phyloP scores from a whole-genome alignment of 2,113 vertebrate species.

The Sinosuthora webbiana region DNA sequence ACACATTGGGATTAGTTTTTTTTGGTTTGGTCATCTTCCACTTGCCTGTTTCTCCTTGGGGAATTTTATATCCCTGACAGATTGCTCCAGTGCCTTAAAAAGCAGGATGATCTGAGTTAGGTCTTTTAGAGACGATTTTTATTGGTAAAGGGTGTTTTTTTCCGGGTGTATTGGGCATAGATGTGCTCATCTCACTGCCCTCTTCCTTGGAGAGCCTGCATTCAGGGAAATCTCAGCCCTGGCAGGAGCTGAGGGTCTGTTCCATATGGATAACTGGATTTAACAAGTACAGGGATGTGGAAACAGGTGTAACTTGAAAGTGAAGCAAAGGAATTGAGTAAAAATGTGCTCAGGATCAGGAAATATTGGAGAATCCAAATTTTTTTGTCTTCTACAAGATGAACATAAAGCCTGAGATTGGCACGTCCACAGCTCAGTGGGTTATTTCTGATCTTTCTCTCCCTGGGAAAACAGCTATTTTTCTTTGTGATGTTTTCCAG shows the following conservation, averaged over 20 bases:
- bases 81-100: background rate
- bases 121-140: background rate
- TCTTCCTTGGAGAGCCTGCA: background rate
- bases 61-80: background rate
- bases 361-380: background rate
- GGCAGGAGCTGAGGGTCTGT: background rate
- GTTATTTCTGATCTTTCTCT: background rate
- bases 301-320: background rate
- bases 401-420: background rate
- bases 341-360: background rate
- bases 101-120: background rate
- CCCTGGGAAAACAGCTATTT: background rate
- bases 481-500: background rate
- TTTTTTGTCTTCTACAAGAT: background rate
- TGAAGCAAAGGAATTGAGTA: background rate
- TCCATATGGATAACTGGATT: accelerated
- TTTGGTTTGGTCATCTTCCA: background rate
- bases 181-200: background rate
- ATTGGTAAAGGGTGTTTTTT: background rate
- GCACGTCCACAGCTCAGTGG: background rate
- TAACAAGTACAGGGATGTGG: background rate
- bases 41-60: background rate
- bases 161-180: background rate
- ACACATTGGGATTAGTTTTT: accelerated
- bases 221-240: background rate